Evolutionary conservation across 2,113 vertebrate species (phyloP).

Genomic region (Agapornis roseicollis): DNA sequence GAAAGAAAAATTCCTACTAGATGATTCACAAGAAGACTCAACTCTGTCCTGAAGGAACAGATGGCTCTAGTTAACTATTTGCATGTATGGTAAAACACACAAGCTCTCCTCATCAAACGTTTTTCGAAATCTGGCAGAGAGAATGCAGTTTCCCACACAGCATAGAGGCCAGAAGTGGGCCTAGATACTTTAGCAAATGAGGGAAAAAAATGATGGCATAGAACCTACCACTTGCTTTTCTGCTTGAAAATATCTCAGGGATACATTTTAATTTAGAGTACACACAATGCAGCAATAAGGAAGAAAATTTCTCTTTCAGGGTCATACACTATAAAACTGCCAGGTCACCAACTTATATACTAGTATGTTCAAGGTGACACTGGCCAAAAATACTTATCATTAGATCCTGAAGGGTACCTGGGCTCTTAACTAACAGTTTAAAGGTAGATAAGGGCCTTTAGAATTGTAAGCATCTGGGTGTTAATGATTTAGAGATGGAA

Average conservation of each 20-base stretch:
- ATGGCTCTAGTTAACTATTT: slow-evolving; percentile 20
- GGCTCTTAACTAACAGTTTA: not conserved
- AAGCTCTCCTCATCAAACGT: not conserved
- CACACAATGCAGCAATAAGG: not conserved
- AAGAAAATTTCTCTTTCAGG: not conserved
- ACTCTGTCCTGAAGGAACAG: not conserved
- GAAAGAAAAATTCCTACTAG: not conserved
- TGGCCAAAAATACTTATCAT: not conserved
- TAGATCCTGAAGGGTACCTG: not conserved
- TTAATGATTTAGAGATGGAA: not conserved
- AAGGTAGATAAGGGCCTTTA: not conserved
- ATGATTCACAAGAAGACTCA: not conserved
- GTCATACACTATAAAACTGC: not conserved
- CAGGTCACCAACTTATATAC: not conserved
- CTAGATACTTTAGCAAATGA: not conserved
- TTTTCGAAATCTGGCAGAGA: not conserved
- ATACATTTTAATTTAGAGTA: not conserved
- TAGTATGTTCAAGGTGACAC: not conserved
- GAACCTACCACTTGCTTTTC: not conserved
- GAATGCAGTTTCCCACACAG: not conserved
- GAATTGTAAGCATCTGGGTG: not conserved
- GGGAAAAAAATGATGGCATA: fast-evolving
- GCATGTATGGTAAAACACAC: not conserved
- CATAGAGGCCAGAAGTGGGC: not conserved
- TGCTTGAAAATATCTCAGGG: not conserved